Base-by-base conservation (phyloP, 2,797 vertebrate species). In the Rousettus madagascariensis region DNA sequence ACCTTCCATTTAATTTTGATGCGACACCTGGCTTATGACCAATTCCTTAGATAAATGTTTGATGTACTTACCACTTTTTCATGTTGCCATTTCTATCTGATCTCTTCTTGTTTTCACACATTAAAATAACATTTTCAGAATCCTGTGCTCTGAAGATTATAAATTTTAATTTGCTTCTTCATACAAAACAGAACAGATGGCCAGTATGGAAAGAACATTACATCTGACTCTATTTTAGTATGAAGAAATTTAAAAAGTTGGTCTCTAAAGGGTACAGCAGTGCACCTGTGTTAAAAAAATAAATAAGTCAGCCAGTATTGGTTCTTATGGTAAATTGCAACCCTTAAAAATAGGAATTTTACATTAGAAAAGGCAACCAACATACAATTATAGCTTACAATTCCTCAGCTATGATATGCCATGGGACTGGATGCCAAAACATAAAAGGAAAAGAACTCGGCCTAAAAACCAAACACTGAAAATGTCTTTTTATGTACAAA, bases 131-230 rank as follows among this genome's bases (percentile, higher is more conserved):
- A 95, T 95, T 96, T 97, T 96, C 86, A 97, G 80, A 97, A 89
- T 95, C 63, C 59, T 96, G 61, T 30, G 59, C 84, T 91, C 86
- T 96, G 91, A 94, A 82, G 72, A 95, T 95, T 96, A 79, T 93
- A 95, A 90, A 93, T 97, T 96, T 96, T 95, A 97, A 96, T 97
- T 97, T 96, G 57, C 93, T 96, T 95, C 91, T 93, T 97, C 65
- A 95, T 69, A 63, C 59, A 90, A 94, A 96, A 79, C 69, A 96
- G 95, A 97, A 86, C 96, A 97, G 96, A 96, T 97, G 96, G 96
- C 80, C n/a, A 53, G 19, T 96, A 28, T 91, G 68, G 59, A 93
- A 96, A 97, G 75, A 94, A 95, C 66, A 83, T 77, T 97, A 86
- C 28, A 90, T 97, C 33, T 96, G 79, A 96, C 66, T 91, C 86